Base-by-base conservation (phyloP, 2,113 vertebrate species). In the Galeopterus variegatus region DNA sequence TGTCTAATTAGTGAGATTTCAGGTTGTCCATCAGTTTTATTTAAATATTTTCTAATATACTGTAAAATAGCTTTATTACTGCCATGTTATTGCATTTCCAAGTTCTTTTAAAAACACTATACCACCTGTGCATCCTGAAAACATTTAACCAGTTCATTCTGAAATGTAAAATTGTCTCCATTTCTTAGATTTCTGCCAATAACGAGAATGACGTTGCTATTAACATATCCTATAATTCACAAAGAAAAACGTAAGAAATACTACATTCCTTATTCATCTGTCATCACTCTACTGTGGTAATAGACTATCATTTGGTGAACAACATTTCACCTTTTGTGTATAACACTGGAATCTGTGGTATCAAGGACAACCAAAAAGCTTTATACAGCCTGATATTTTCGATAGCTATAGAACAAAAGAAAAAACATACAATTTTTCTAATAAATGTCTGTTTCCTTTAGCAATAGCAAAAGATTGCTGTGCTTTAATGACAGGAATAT, bases 21-120 rank as follows among this genome's bases (percentile, higher is more conserved):
- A 83, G 77, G 81, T 76, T 94, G 92, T 62, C 62, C 50, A 70
- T 64, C 6, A 76, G 77, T 83, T 93, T 82, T 82, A 94, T 81
- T 91, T 83, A 97, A 93, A 60, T 79, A 95, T 94, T 95, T 95
- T 75, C 80, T 33, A 92, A n/a, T 65, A 56, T 19, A 58, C 5
- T 54, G 17, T 52, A 82, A 77, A 72, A 58, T 50, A 97, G 56
- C n/a, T 93, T 81, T 92, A 83, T 94, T 95, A 80, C 18, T 95
- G n/a, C 19, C 54, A 81, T 26, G 52, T 26, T 79, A 28, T 36
- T 70, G 58, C 18, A 84, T 85, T 93, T 96, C 45, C n/a, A 72
- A 91, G 69, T 83, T 60, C 50, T 95, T 90, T 85, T 69, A 89
- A 94, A 54, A 96, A 83, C 52, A 81, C 10, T 67, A 15, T 13